phyloP scores from a whole-genome alignment of 1,140 invertebrate species.

The Drosophila funebris region DNA sequence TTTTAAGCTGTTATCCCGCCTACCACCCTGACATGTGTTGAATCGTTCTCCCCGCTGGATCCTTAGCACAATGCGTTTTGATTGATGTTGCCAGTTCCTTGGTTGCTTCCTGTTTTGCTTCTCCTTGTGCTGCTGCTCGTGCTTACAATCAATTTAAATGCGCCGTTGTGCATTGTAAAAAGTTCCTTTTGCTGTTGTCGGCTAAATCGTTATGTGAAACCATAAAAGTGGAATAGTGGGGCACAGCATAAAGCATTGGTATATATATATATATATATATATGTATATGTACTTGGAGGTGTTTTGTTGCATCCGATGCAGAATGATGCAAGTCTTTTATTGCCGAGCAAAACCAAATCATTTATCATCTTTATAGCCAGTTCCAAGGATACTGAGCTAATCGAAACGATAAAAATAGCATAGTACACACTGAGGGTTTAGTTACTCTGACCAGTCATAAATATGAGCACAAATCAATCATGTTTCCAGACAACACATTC shows the following conservation, averaged over 20 bases:
- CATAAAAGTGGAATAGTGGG: conserved; percentile 49
- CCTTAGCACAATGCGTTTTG: conserved; percentile 65
- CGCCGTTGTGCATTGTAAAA: conserved; percentile 76
- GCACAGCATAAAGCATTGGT: conserved; percentile 28
- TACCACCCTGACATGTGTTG: background rate
- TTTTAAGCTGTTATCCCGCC: conserved; percentile 16
- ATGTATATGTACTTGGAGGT: background rate
- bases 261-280: background rate
- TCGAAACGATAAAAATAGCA: conserved; percentile 65
- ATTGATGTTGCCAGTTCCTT: conserved; percentile 69
- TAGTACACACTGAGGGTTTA: too few relatives aligned
- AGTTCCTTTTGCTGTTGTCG: conserved; percentile 46
- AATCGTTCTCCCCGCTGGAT: conserved; percentile 21
- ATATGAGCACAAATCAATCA: conserved; percentile 45
- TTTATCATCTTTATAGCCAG: conserved; percentile 75
- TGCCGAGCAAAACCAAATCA: conserved; percentile 40
- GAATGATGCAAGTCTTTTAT: conserved; percentile 57
- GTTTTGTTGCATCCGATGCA: conserved; percentile 51
- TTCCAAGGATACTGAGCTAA: conserved; percentile 62
- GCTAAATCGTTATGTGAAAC: conserved; percentile 62
- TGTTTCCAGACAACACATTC: conserved; percentile 22
- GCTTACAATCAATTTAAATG: conserved; percentile 80
- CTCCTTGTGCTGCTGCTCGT: background rate
- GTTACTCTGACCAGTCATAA: conserved; percentile 19
- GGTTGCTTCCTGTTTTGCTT: conserved; percentile 53